Evolutionary conservation across 2,113 vertebrate genomes (phyloP).

Genomic region (Rafetus swinhoei): DNA sequence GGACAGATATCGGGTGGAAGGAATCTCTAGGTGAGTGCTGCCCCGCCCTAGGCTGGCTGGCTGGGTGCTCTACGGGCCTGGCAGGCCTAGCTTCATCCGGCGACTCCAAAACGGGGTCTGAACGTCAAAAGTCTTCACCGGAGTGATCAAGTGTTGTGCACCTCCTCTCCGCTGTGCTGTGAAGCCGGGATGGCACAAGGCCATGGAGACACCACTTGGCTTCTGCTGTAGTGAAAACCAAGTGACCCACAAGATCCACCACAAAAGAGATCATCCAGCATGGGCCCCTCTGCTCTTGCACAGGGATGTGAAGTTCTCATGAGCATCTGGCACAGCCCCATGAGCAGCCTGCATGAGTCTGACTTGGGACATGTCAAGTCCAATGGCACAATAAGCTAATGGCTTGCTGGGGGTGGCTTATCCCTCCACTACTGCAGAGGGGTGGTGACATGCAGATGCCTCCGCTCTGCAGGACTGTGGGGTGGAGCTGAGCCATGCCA

Average conservation of each 20-base stretch:
- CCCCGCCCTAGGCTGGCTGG: too few species aligned
- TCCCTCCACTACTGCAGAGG: too few species aligned
- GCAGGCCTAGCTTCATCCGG: accelerated
- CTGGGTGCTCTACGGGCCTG: too few species aligned
- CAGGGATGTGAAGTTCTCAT: not conserved
- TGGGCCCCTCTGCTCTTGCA: not conserved
- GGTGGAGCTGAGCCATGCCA: too few species aligned
- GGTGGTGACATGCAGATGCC: not conserved
- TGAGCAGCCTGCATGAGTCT: not conserved
- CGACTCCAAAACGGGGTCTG: too few species aligned
- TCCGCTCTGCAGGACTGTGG: not conserved
- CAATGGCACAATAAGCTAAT: too few species aligned
- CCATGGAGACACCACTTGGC: not conserved
- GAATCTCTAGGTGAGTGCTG: too few species aligned
- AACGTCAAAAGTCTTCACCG: not conserved
- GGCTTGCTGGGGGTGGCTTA: too few species aligned
- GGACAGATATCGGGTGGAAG: not conserved
- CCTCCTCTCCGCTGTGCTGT: not conserved
- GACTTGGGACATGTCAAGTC: too few species aligned
- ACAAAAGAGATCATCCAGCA: not conserved
- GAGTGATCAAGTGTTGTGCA: not conserved
- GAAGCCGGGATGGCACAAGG: not conserved
- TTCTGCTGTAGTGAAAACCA: not conserved
- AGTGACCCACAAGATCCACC: not conserved
- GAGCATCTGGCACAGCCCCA: too few species aligned